Evolutionary conservation across 35 echinoderm and acorn worm species (phyloP).

Genomic region (Holothuria glaberrima): DNA sequence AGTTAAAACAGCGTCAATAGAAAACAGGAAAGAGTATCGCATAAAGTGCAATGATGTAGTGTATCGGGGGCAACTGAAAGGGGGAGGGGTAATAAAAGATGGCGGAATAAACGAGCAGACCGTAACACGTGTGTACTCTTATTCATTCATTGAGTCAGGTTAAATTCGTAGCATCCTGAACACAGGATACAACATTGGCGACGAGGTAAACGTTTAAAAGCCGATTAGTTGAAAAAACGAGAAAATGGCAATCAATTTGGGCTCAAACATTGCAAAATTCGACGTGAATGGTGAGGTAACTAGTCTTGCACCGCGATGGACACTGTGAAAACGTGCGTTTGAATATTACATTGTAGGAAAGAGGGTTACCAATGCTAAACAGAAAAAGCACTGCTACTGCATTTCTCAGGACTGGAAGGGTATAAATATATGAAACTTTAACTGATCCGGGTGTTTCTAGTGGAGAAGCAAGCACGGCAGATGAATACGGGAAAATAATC

Average conservation of each 20-base stretch:
- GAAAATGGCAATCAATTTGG: constrained; percentile 21
- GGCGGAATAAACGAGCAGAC: too few relatives aligned
- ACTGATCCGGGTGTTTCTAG: not conserved
- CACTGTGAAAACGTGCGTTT: not conserved
- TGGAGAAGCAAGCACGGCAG: not conserved
- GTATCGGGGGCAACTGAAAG: too few relatives aligned
- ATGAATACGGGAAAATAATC: constrained; percentile 31
- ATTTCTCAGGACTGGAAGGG: not conserved
- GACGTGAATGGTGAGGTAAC: not conserved
- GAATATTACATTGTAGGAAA: constrained; percentile 1
- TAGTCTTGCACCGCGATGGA: not conserved
- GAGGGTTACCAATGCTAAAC: not conserved
- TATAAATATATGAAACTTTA: not conserved
- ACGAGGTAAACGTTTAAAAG: not conserved
- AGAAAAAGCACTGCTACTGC: constrained; percentile 5
- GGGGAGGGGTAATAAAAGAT: too few relatives aligned
- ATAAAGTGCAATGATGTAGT: too few relatives aligned
- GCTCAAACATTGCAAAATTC: not conserved
- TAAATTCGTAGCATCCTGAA: not conserved
- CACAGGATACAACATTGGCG: not conserved
- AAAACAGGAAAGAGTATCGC: too few relatives aligned
- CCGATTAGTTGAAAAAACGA: not conserved
- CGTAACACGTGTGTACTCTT: too few relatives aligned
- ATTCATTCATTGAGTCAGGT: not conserved
- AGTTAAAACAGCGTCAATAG: too few relatives aligned